Evolutionary conservation across 1,140 invertebrate species (phyloP).

Genomic region (Octopus sinensis): DNA sequence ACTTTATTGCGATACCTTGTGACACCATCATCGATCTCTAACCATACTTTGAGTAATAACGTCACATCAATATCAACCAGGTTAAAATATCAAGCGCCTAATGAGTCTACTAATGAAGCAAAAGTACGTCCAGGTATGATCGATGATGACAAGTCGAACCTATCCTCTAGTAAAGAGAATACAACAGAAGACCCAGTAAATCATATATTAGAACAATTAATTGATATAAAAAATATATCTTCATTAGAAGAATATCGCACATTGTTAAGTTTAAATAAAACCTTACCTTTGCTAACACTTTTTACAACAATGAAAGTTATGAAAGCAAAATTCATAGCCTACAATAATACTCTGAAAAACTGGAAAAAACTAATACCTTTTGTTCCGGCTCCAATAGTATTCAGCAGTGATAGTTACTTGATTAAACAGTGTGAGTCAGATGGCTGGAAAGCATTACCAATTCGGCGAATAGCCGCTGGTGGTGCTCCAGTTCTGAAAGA

Average conservation of each 20-base stretch:
- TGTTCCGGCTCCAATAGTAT: slow-evolving; percentile 31
- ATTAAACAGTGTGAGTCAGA: slow-evolving; percentile 16
- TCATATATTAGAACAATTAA: background rate
- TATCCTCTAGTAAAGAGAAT: background rate
- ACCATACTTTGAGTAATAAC: background rate
- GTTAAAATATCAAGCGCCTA: background rate
- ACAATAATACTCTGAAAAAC: slow-evolving; percentile 38
- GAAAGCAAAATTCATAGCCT: slow-evolving; percentile 27
- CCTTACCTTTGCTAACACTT: slow-evolving; percentile 30
- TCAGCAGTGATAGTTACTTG: slow-evolving; percentile 27
- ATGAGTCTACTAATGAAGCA: background rate
- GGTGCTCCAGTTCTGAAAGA: slow-evolving; percentile 33
- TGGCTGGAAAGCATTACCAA: slow-evolving; percentile 30
- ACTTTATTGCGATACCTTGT: background rate
- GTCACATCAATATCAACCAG: background rate
- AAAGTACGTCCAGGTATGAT: background rate
- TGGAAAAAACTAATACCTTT: slow-evolving; percentile 32
- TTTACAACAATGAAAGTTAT: slow-evolving; percentile 33
- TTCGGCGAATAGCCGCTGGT: slow-evolving; percentile 23
- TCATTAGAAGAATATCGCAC: background rate
- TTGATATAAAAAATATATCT: slow-evolving; percentile 2
- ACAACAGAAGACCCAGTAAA: background rate
- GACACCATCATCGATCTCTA: background rate
- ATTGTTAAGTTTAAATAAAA: background rate
- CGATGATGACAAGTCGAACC: background rate